These are phyloP conservation scores for Thereva nobilitata DNA, from an alignment of 2,888 invertebrate genomes.

Conservation along the genomic window DNA sequence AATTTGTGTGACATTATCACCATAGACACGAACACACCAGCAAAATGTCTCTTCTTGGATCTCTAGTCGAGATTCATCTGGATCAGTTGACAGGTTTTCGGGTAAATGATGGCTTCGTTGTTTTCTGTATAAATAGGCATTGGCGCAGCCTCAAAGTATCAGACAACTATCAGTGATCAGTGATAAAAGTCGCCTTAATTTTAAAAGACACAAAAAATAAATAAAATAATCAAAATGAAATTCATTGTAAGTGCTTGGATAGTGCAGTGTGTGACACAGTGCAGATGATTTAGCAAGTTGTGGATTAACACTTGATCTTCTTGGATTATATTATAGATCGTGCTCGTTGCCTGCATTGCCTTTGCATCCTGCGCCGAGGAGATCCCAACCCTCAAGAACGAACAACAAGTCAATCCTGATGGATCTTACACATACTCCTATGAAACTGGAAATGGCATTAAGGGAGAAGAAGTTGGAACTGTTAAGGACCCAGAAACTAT, in stretches of 20 bases:
- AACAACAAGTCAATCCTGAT: constrained; percentile 70
- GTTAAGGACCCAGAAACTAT: constrained; percentile 22
- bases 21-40: no score
- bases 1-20: no score
- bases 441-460: constrained; percentile 80
- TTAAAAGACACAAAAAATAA: no score
- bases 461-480: constrained; percentile 73
- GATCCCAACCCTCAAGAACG: constrained; percentile 14
- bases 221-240: constrained; percentile 17
- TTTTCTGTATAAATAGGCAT: constrained; percentile 26
- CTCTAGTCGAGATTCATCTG: neutral
- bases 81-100: neutral
- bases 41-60: neutral
- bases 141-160: neutral
- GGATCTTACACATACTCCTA: constrained; percentile 75
- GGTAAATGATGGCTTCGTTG: neutral
- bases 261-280: constrained; percentile 2
- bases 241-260: constrained; percentile 20
- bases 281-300: no score
- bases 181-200: constrained; percentile 3
- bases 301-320: neutral
- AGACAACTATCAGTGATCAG: neutral
- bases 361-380: constrained; percentile 15
- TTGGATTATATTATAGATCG: constrained; percentile 21
- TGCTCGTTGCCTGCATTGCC: constrained; percentile 8